Evolutionary conservation across 2,888 invertebrate species (phyloP).

Genomic region (Flexamia atlantica): DNA sequence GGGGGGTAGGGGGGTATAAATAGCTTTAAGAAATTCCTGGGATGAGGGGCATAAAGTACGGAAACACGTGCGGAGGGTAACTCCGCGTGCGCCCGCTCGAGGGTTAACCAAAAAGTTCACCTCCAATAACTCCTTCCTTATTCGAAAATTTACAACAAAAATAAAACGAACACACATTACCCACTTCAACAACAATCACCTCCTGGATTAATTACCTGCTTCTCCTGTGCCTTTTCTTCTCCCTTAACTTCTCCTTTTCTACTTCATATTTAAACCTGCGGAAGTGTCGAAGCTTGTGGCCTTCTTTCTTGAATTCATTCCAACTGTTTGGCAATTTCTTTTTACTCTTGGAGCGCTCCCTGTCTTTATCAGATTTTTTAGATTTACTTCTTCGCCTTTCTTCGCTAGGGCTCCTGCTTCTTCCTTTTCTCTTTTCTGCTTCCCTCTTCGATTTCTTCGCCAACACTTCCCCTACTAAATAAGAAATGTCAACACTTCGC

Average conservation of each 20-base stretch:
- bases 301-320: slow-evolving; percentile 67
- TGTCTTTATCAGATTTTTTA: slow-evolving; percentile 25
- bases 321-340: slow-evolving; percentile 66
- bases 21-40: too few species aligned
- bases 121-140: background rate
- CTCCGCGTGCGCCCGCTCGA: too few species aligned
- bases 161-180: background rate
- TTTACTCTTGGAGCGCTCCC: slow-evolving; percentile 63
- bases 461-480: slow-evolving; percentile 63
- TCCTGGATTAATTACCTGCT: too few species aligned
- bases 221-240: slow-evolving; percentile 51
- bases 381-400: slow-evolving; percentile 24
- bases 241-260: slow-evolving; percentile 61
- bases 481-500: slow-evolving; percentile 50
- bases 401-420: slow-evolving; percentile 48
- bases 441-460: slow-evolving; percentile 63
- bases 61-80: too few species aligned
- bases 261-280: slow-evolving; percentile 64
- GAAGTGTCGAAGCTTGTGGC: slow-evolving; percentile 66
- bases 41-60: too few species aligned
- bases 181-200: slow-evolving; percentile 2
- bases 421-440: slow-evolving; percentile 55
- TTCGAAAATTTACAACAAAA: background rate
- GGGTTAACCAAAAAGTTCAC: too few species aligned
- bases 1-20: too few species aligned